Evolutionary conservation across 2,888 invertebrate species (phyloP), one percentile per base, ranked within the genome.

Genomic region (Melieria omissa): DNA sequence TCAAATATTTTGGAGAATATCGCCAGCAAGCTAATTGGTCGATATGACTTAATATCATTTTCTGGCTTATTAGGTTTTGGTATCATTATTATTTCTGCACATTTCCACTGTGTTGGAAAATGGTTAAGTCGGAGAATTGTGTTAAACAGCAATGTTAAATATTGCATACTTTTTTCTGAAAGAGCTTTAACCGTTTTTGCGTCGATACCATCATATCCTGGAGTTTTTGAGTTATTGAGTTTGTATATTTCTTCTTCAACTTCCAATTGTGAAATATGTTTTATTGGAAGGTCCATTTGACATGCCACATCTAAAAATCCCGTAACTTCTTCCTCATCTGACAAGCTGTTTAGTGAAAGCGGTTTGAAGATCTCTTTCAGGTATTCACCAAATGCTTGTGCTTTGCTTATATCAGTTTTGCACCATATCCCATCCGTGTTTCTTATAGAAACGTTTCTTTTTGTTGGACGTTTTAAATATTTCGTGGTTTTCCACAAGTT

Each of bases 1-100:
- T 65, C 65, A 57, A 55, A 44, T 65, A 65, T 49, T 64, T 64
- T 64, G 6, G 64, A 64, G 64, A 64, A 64, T 29, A 49, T 16
- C 41, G 52, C 41, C 65, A 65, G 65, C 9, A 65, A 4, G 12
- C 64, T 44, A 7, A 65, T 65, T 9, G 55, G 45, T 10, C 65
- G 42, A 52, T 64, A 64, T 16, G 41, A 64, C 9, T 7, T 49
- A 12, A 64, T 29, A 29, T 52, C 41, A 29, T 64, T 52, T 42
- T 64, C 63, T 29, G 63, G 29, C 9, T 64, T 64, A 16, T 64
- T 64, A 7, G 60, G 60, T 9, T 42, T 60, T 5, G 3, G 1
- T 5, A 52, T 52, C 52, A 52, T 8, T 5, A 64, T 49, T 12
- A 64, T 29, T 41, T 64, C 49, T 4, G 64, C 52, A 52, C 41